phyloP scores from a whole-genome alignment of 2,888 invertebrate species.

The Orchesella flavescens region DNA sequence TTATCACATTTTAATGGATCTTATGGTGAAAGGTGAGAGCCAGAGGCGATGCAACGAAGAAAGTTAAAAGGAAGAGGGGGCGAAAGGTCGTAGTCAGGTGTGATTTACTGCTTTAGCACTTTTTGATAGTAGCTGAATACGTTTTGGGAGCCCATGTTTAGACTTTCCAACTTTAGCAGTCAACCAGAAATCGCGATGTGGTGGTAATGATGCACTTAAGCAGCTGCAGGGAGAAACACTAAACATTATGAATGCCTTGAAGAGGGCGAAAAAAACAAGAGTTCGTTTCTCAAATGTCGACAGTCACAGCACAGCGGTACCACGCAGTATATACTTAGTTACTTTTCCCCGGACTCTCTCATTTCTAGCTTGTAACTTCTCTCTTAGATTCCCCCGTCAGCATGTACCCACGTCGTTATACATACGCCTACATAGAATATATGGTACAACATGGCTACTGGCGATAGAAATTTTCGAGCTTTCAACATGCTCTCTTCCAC shows the following conservation, averaged over 20 bases:
- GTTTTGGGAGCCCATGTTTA: background rate
- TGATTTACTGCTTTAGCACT: conserved; percentile 53
- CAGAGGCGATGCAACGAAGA: conserved; percentile 29
- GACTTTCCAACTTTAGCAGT: conserved; percentile 31
- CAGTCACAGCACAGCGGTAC: too few relatives aligned
- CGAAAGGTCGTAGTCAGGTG: conserved; percentile 55
- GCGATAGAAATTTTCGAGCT: background rate
- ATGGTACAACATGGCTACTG: background rate
- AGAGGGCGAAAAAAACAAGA: too few relatives aligned
- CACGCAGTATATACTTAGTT: too few relatives aligned
- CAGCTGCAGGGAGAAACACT: background rate
- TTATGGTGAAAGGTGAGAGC: conserved; percentile 52
- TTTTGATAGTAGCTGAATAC: background rate
- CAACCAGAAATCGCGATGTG: conserved; percentile 43
- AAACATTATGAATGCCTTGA: background rate
- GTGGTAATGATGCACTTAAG: conserved; percentile 29
- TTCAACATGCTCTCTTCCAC: background rate
- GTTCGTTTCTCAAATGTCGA: too few relatives aligned
- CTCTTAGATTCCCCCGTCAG: too few relatives aligned
- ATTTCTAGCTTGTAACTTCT: too few relatives aligned
- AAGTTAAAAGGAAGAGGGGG: conserved; percentile 38
- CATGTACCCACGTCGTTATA: too few relatives aligned
- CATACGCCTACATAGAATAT: too few relatives aligned
- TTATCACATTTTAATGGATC: conserved; percentile 56
- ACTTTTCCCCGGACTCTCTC: too few relatives aligned